Percentiles rank a stretch among this genome's conserved stretches.
Conservation (phyloP, 2,113 vertebrate species). For the Clinocottus analis region DNA sequence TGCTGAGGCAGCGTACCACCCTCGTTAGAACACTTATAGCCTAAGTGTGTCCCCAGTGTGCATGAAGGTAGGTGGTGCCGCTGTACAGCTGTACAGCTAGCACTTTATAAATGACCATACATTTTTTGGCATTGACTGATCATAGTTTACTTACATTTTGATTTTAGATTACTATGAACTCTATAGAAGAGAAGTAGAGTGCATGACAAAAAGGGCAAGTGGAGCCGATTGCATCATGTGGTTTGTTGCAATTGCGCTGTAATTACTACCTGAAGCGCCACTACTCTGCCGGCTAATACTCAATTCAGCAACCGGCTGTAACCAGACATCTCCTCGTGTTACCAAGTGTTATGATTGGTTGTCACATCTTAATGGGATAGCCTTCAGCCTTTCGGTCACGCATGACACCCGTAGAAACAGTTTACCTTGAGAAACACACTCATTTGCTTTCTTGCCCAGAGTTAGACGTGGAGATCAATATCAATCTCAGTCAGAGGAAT, state of each 20-base stretch:
- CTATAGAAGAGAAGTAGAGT: background rate
- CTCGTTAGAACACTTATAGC: slow-evolving; percentile 23
- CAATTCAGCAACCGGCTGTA: slow-evolving; percentile 19
- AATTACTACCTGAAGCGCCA: slow-evolving; percentile 10
- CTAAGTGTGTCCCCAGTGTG: slow-evolving; percentile 11
- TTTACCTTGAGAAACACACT: background rate
- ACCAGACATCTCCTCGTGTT: background rate
- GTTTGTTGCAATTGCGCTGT: background rate
- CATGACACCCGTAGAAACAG: background rate
- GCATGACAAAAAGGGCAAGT: slow-evolving; percentile 1
- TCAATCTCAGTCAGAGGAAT: background rate
- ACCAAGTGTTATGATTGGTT: slow-evolving; percentile 8
- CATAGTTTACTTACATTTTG: background rate
- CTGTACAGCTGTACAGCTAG: background rate
- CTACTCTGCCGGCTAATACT: background rate
- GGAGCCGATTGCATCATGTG: slow-evolving; percentile 10
- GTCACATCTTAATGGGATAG: background rate
- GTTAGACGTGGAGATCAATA: background rate
- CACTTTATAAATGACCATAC: slow-evolving; percentile 1
- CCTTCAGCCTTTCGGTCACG: background rate
- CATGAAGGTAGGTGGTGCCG: background rate
- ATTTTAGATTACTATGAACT: background rate
- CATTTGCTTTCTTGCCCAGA: background rate
- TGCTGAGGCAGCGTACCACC: slow-evolving; percentile 39
- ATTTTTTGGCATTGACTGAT: background rate